A percentile compares a stretch with the other conserved stretches of the same genome.
These are phyloP conservation scores for Notodonta dromedarius DNA, from an alignment of 2,888 invertebrate genomes.

Conservation along the genomic window DNA sequence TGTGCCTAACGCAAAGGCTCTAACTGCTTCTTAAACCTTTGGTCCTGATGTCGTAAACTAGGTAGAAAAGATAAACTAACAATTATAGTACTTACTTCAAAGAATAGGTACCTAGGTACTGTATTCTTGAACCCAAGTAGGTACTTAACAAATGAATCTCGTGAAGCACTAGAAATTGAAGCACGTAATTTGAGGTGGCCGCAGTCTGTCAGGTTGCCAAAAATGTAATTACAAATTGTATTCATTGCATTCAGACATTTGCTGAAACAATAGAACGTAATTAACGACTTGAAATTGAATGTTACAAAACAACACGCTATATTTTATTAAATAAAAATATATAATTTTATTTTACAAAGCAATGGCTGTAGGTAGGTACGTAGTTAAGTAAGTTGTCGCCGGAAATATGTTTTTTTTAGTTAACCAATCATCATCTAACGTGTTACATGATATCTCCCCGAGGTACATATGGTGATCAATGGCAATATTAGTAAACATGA, in stretches of 20 bases:
- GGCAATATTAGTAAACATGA: conserved; percentile 9
- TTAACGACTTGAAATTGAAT: conserved; percentile 34
- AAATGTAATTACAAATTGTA: conserved; percentile 45
- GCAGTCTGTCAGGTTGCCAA: conserved; percentile 39
- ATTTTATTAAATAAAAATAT: not conserved
- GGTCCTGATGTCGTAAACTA: no score
- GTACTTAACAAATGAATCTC: conserved; percentile 1
- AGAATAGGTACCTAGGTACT: not conserved
- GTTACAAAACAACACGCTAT: conserved; percentile 9
- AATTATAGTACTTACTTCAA: not conserved
- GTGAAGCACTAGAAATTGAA: conserved; percentile 2
- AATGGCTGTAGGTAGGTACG: no score
- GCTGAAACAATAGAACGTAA: conserved; percentile 40
- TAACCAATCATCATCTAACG: no score
- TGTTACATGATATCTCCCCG: not conserved
- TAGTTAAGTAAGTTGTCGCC: no score
- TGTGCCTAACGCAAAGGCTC: no score
- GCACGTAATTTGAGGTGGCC: conserved; percentile 21
- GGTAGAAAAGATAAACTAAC: no score
- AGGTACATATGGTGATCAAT: not conserved
- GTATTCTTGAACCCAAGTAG: not conserved
- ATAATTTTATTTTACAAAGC: not conserved
- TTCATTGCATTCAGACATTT: conserved; percentile 23
- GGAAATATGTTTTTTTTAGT: no score
- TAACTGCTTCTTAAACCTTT: no score